These are phyloP conservation scores for Mimachlamys varia DNA, from an alignment of 2,888 invertebrate species.

Conservation along the genomic window DNA sequence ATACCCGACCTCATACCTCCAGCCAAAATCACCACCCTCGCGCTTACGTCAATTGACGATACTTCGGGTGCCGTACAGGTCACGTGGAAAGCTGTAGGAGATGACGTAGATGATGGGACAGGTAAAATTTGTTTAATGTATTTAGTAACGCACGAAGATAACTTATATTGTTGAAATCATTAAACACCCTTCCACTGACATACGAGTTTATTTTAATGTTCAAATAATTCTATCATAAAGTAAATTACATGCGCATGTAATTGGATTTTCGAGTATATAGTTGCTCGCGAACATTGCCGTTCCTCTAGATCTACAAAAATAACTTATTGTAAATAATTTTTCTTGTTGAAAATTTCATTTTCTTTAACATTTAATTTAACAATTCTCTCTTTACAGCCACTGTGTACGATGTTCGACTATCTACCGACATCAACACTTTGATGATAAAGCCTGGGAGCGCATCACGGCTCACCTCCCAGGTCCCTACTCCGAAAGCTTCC, in stretches of 20 bases:
- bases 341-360: too few relatives aligned
- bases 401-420: not conserved
- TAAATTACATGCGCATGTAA: too few relatives aligned
- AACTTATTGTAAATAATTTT: too few relatives aligned
- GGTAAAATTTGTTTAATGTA: constrained; percentile 46
- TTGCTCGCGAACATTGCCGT: too few relatives aligned
- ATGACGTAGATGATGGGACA: constrained; percentile 59
- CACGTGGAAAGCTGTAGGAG: constrained; percentile 62
- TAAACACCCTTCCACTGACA: too few relatives aligned
- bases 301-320: too few relatives aligned
- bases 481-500: constrained; percentile 36
- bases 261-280: too few relatives aligned
- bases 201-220: too few relatives aligned
- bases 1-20: constrained; percentile 58
- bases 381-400: not conserved
- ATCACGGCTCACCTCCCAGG: not conserved
- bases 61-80: constrained; percentile 48
- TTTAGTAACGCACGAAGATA: too few relatives aligned
- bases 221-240: too few relatives aligned
- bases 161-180: too few relatives aligned
- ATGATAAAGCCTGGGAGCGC: not conserved
- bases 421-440: not conserved
- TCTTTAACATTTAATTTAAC: too few relatives aligned
- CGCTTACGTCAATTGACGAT: constrained; percentile 49
- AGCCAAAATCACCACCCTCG: constrained; percentile 57